Base-by-base conservation (phyloP, 2,113 vertebrate genomes). In the Anoplopoma fimbria region DNA sequence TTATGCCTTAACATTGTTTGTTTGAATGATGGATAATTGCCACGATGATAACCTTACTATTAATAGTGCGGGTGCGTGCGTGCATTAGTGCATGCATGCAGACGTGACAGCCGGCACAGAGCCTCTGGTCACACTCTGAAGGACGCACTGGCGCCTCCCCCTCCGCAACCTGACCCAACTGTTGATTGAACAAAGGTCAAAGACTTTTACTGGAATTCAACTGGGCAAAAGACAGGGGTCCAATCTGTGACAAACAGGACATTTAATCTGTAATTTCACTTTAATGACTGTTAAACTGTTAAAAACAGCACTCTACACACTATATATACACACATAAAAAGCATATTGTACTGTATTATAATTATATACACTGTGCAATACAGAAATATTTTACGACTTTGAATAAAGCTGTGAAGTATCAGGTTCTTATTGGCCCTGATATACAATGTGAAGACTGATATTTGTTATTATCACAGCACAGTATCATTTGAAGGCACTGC, bases 91-190 rank as follows among this genome's bases (percentile, higher is more conserved):
- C 49, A 31, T 34, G 27, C n/a, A 60, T 81, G 80, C 71, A 88
- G 90, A 94, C 84, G 77, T 94, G 93, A 90, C 89, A 83, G 2
- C n/a, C 81, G 74, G 76, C 87, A 91, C 81, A 58, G 33, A 62
- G 38, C 27, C 25, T 63, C 25, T 74, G 31, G 40, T 68, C 58
- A 69, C 62, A 67, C 47, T 51, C 47, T 51, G 47, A 23, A 51
- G 21, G 19, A 51, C 21, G 2, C 34, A 64, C 42, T 1, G 42
- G 15, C 1, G 6, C 47, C 42, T 49, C 45, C 21, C 38, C 6
- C 9, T 63, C 73, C 19, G 57, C 34, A 10, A 3, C 5, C 62
- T 15, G 55, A 76, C 27, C 61, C 47, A 51, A 23, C 19, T 51
- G 47, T 23, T 23, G 49, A 9, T 51, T 21, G 3, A 23, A 31